phyloP scores from a whole-genome alignment of 2,797 vertebrate genomes.

The Mormyrus proboscirostris region DNA sequence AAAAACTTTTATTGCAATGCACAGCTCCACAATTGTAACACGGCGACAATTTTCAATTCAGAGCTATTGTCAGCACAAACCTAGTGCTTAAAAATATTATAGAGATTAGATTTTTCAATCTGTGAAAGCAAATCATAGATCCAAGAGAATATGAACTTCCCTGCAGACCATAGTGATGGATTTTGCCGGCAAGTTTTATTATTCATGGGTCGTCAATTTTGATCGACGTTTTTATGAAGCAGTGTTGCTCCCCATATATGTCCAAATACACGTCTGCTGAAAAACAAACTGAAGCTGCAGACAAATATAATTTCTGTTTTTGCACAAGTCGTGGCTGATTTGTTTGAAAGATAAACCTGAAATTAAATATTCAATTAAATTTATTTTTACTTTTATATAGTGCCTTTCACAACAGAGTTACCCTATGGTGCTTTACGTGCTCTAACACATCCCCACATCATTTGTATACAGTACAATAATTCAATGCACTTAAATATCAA shows the following conservation, averaged over 20 bases:
- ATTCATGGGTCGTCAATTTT: background rate
- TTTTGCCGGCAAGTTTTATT: background rate
- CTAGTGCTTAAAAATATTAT: background rate
- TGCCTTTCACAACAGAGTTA: background rate
- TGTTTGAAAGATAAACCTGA: background rate
- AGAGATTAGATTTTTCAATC: background rate
- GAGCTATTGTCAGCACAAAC: background rate
- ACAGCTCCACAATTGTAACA: background rate
- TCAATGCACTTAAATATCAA: background rate
- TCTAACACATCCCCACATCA: background rate
- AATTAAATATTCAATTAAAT: background rate
- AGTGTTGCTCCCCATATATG: background rate
- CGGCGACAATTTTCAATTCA: background rate
- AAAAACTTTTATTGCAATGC: background rate
- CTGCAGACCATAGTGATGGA: background rate
- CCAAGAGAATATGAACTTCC: background rate
- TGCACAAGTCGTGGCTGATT: background rate
- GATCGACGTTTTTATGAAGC: background rate
- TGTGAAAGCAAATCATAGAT: background rate
- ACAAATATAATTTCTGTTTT: background rate
- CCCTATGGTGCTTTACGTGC: background rate
- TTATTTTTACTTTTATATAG: background rate
- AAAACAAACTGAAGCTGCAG: background rate
- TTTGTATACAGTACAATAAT: background rate
- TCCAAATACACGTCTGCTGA: conserved; percentile 35